Conservation (phyloP, 2,113 vertebrate genomes). For the Lamprotornis superbus region DNA sequence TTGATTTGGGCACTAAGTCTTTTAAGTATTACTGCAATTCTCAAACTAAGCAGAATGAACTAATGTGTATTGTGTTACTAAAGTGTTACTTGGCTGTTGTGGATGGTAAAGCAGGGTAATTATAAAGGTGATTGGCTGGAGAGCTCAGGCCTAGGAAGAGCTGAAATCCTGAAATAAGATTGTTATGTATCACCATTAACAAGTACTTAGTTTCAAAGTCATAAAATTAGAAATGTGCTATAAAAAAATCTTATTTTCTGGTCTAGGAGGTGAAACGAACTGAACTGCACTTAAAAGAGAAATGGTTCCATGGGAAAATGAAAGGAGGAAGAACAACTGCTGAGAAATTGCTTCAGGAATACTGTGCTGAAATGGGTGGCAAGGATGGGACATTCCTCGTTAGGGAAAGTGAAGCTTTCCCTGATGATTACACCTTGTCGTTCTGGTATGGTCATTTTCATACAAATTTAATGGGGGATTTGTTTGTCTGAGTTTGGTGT, state of each 20-base stretch:
- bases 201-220: background rate
- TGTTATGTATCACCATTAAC: background rate
- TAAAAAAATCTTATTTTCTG: background rate
- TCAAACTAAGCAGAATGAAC: background rate
- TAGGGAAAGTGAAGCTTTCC: constrained; percentile 84
- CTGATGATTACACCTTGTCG: constrained; percentile 86
- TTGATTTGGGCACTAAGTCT: background rate
- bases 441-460: constrained; percentile 83
- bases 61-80: background rate
- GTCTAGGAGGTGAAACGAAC: constrained; percentile 70
- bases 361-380: constrained; percentile 84
- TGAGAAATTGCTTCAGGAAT: constrained; percentile 87
- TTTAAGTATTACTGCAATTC: background rate
- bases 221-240: background rate
- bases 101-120: background rate
- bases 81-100: background rate
- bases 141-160: background rate
- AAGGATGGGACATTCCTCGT: constrained; percentile 92
- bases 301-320: constrained; percentile 93
- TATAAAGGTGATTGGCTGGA: background rate
- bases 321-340: constrained; percentile 84
- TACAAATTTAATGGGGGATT: background rate
- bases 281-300: constrained; percentile 84
- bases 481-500: background rate
- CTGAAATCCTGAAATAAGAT: background rate